These are phyloP conservation scores for Iselma pallidipennis DNA, from an alignment of 2,888 invertebrate genomes.

Conservation along the genomic window DNA sequence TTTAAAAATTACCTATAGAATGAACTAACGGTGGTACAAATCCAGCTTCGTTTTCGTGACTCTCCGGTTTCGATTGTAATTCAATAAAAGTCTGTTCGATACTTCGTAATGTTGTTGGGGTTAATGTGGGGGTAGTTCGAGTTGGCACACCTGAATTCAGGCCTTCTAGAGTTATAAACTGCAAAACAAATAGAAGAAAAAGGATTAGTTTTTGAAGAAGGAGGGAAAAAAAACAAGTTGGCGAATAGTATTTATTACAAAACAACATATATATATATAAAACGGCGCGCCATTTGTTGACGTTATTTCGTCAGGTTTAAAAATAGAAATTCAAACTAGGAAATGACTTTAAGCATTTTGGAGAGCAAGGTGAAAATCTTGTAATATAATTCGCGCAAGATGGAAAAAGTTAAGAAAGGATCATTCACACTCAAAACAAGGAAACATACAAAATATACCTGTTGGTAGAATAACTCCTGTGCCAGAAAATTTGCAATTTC, in stretches of 20 bases:
- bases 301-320: slow-evolving; percentile 34
- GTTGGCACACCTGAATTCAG: slow-evolving; percentile 89
- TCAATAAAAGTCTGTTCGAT: slow-evolving; percentile 93
- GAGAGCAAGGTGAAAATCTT: slow-evolving; percentile 4
- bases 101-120: slow-evolving; percentile 89
- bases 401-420: not conserved
- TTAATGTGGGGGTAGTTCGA: slow-evolving; percentile 90
- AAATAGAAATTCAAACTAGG: slow-evolving; percentile 34
- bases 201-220: not conserved
- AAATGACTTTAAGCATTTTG: slow-evolving; percentile 21
- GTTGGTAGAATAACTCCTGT: slow-evolving; percentile 84
- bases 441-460: slow-evolving; percentile 41
- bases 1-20: slow-evolving; percentile 49
- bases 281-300: slow-evolving; percentile 19
- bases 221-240: not conserved
- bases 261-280: slow-evolving; percentile 20
- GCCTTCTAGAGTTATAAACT: slow-evolving; percentile 85
- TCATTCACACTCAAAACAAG: slow-evolving; percentile 3
- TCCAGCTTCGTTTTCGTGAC: slow-evolving; percentile 83
- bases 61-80: slow-evolving; percentile 74
- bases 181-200: slow-evolving; percentile 53
- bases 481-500: slow-evolving; percentile 85
- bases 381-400: slow-evolving; percentile 5
- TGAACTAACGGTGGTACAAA: slow-evolving; percentile 83
- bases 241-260: slow-evolving; percentile 13